Conservation (phyloP, 2,888 invertebrate genomes). For the Siphlonurus alternatus region DNA sequence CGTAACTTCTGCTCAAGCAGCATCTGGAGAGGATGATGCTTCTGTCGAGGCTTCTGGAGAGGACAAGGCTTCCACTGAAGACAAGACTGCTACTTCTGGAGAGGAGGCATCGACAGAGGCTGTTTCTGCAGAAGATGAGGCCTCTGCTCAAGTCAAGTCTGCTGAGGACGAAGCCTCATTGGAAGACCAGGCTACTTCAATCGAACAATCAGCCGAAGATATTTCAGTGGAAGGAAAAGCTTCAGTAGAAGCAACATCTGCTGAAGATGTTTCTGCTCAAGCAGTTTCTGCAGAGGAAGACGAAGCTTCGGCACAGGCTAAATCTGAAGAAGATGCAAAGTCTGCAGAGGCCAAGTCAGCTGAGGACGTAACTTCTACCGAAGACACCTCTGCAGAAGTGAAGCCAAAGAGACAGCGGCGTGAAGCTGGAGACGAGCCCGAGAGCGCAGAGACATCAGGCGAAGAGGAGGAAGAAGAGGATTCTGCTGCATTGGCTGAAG, state of each 20-base stretch:
- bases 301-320: slow-evolving; percentile 10
- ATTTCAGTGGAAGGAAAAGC: slow-evolving; percentile 13
- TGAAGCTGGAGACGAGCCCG: slow-evolving; percentile 12
- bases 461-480: slow-evolving; percentile 15
- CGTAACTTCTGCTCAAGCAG: slow-evolving; percentile 19
- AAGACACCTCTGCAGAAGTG: slow-evolving; percentile 14
- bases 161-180: slow-evolving; percentile 7
- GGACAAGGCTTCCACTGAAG: slow-evolving; percentile 14
- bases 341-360: slow-evolving; percentile 7
- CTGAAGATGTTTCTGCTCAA: slow-evolving; percentile 17
- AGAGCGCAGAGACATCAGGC: slow-evolving; percentile 14
- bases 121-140: slow-evolving; percentile 8
- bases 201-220: slow-evolving; percentile 15
- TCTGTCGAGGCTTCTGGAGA: slow-evolving; percentile 1
- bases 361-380: slow-evolving; percentile 20
- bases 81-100: slow-evolving; percentile 9
- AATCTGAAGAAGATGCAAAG: slow-evolving; percentile 11
- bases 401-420: slow-evolving; percentile 13
- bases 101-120: slow-evolving; percentile 11
- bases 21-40: background rate
- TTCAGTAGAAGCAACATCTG: slow-evolving; percentile 16
- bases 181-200: slow-evolving; percentile 27
- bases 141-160: slow-evolving; percentile 3
- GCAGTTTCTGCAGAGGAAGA: slow-evolving; percentile 19
- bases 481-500: background rate